phyloP scores from a whole-genome alignment of 2,888 invertebrate genomes.

The Trachelus tabidus region DNA sequence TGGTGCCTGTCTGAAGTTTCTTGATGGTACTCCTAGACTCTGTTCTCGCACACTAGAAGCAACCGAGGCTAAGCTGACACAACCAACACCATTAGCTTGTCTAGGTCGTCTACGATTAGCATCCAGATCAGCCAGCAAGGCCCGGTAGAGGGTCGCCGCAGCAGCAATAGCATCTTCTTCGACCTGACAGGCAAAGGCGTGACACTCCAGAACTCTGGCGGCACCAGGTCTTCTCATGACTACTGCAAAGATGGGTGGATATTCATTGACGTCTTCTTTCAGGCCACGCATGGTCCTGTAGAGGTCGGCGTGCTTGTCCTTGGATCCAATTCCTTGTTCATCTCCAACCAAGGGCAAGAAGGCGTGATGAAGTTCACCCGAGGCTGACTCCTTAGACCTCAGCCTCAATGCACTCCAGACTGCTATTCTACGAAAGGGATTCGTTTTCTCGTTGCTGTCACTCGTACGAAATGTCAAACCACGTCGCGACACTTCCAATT shows the following conservation, averaged over 20 bases:
- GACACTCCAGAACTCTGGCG: constrained; percentile 86
- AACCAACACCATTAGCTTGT: constrained; percentile 80
- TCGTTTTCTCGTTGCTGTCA: constrained; percentile 67
- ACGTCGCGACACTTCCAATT: constrained; percentile 59
- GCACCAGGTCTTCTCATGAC: constrained; percentile 86
- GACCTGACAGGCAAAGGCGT: constrained; percentile 90
- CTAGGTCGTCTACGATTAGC: constrained; percentile 70
- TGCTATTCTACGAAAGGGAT: constrained; percentile 90
- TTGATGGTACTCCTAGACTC: constrained; percentile 23
- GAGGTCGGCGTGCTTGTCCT: constrained; percentile 70
- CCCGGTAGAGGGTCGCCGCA: constrained; percentile 91
- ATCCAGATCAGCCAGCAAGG: constrained; percentile 76
- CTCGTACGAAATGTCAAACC: constrained; percentile 58
- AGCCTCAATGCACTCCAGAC: constrained; percentile 94
- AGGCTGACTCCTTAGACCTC: constrained; percentile 38
- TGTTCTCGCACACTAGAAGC: constrained; percentile 56
- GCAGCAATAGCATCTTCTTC: constrained; percentile 93
- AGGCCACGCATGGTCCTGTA: constrained; percentile 63
- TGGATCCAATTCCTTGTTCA: constrained; percentile 78
- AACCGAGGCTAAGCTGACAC: constrained; percentile 75
- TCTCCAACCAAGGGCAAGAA: constrained; percentile 78
- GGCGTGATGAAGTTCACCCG: constrained; percentile 73
- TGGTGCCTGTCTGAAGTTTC: constrained; percentile 26
- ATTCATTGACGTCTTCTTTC: constrained; percentile 66
- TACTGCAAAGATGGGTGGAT: constrained; percentile 89